A percentile compares a stretch with the other conserved stretches of the same genome.
Evolutionary conservation across 2,113 vertebrate species (phyloP).

Genomic region (Telmatochromis sp.): DNA sequence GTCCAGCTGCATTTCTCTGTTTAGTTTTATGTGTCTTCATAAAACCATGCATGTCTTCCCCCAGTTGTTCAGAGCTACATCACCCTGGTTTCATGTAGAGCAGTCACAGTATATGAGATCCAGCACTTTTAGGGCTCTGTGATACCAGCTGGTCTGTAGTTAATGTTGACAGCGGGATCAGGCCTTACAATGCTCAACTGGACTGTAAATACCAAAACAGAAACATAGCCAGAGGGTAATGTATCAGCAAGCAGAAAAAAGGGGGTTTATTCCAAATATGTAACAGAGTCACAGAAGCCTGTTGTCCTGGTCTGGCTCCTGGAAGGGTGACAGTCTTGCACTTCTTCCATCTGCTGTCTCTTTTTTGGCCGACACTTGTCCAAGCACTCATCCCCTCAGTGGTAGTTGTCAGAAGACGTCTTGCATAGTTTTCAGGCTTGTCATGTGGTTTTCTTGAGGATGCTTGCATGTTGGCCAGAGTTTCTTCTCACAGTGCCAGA

Average conservation of each 20-base stretch:
- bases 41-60: background rate
- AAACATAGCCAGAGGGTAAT: background rate
- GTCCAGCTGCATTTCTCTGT: background rate
- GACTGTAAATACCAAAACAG: conserved; percentile 27
- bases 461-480: background rate
- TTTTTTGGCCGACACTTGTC: background rate
- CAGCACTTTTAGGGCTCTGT: background rate
- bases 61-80: background rate
- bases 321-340: conserved; percentile 4
- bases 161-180: background rate
- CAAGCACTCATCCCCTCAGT: background rate
- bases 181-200: conserved; percentile 8
- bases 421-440: background rate
- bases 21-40: conserved; percentile 2
- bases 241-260: background rate
- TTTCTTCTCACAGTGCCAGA: background rate
- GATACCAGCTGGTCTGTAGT: conserved; percentile 9
- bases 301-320: background rate
- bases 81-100: background rate
- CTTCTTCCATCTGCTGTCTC: conserved; percentile 44
- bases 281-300: conserved; percentile 6
- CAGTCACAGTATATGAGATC: background rate
- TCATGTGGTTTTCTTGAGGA: conserved; percentile 11
- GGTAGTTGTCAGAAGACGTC: background rate
- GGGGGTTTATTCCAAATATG: conserved; percentile 3